Conservation (phyloP, 2,888 invertebrate species). For the Strigamia transsilvanica region DNA sequence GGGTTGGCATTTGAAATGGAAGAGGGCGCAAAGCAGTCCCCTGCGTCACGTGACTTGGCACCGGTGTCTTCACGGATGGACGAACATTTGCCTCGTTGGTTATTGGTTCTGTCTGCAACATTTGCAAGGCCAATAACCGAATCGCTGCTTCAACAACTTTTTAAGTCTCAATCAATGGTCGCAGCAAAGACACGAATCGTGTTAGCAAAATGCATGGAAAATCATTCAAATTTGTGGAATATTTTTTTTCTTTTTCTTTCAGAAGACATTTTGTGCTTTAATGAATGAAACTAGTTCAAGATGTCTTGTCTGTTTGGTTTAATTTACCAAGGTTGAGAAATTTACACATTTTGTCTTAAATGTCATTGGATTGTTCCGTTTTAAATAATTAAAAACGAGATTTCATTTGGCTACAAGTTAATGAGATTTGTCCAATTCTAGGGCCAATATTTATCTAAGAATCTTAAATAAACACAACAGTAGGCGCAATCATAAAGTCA, state of each 20-base stretch:
- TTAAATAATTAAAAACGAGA: too few species aligned
- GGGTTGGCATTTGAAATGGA: slow-evolving; percentile 21
- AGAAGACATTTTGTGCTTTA: too few species aligned
- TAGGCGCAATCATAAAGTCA: too few species aligned
- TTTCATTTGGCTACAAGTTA: too few species aligned
- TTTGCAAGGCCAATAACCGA: slow-evolving; percentile 36
- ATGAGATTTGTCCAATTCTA: too few species aligned
- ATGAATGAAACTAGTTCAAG: too few species aligned
- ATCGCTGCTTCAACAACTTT: slow-evolving; percentile 26
- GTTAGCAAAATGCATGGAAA: not conserved
- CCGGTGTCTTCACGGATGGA: slow-evolving; percentile 30
- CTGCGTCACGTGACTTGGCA: slow-evolving; percentile 18
- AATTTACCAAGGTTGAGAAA: too few species aligned
- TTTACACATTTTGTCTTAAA: too few species aligned
- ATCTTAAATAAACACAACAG: too few species aligned
- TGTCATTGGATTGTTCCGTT: too few species aligned
- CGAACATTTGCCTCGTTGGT: slow-evolving; percentile 21
- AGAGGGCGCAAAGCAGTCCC: slow-evolving; percentile 26
- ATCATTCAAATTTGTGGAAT: not conserved
- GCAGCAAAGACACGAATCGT: not conserved
- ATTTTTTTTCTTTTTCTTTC: not conserved
- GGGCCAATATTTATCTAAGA: too few species aligned
- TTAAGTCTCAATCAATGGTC: slow-evolving; percentile 7
- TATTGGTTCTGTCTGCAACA: slow-evolving; percentile 41
- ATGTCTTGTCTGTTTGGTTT: too few species aligned